phyloP scores from a whole-genome alignment of 2,888 invertebrate genomes.

The Hermodice carunculata region DNA sequence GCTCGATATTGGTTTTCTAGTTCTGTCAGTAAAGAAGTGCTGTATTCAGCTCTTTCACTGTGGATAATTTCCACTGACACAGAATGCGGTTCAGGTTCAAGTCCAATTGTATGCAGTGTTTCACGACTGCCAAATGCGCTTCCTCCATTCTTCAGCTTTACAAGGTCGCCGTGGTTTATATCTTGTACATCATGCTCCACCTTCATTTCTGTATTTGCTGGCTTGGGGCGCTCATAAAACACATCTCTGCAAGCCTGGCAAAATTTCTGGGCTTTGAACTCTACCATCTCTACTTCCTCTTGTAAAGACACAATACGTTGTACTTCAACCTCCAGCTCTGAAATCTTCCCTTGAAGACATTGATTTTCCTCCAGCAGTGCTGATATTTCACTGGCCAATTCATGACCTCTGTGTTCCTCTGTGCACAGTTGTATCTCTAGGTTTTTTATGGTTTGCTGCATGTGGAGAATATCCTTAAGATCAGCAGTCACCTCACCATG shows the following conservation, averaged over 20 bases:
- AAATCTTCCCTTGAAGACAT: slow-evolving; percentile 51
- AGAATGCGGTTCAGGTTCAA: slow-evolving; percentile 48
- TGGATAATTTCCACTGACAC: not conserved
- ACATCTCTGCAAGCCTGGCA: slow-evolving; percentile 51
- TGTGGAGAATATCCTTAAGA: slow-evolving; percentile 48
- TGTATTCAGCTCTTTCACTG: not conserved
- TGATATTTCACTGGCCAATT: slow-evolving; percentile 53
- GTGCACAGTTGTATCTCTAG: slow-evolving; percentile 55
- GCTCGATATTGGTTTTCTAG: slow-evolving; percentile 64
- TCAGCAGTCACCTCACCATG: slow-evolving; percentile 54
- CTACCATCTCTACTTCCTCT: slow-evolving; percentile 47
- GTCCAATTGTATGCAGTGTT: slow-evolving; percentile 49
- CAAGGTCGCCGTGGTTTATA: slow-evolving; percentile 56
- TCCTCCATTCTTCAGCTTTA: slow-evolving; percentile 64
- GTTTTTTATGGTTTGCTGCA: slow-evolving; percentile 58
- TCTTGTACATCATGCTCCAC: slow-evolving; percentile 60
- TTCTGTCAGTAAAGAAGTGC: slow-evolving; percentile 54
- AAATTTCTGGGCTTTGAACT: slow-evolving; percentile 43
- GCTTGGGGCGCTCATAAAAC: no score
- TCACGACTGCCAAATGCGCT: slow-evolving; percentile 64
- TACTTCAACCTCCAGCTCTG: slow-evolving; percentile 41
- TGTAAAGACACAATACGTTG: not conserved
- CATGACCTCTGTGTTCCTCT: slow-evolving; percentile 55
- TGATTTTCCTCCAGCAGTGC: slow-evolving; percentile 57
- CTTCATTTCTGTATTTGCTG: slow-evolving; percentile 43